Evolutionary conservation across 2,113 vertebrate genomes (phyloP).

Genomic region (Festucalex cinctus): DNA sequence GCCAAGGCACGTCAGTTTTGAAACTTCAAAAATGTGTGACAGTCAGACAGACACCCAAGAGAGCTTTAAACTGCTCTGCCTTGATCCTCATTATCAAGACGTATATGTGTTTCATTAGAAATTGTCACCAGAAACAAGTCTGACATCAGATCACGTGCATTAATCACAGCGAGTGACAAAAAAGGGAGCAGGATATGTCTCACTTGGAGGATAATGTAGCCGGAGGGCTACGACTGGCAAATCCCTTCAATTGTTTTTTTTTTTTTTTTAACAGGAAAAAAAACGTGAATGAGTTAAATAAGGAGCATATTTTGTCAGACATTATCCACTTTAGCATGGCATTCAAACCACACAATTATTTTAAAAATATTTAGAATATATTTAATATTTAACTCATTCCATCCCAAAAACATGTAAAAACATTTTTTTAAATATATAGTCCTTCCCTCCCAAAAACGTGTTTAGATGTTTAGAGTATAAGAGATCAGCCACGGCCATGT

Average conservation of each 20-base stretch:
- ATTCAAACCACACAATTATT: slow-evolving; percentile 14
- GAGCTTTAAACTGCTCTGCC: slow-evolving; percentile 48
- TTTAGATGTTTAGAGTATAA: too few relatives aligned
- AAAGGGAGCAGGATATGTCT: slow-evolving; percentile 11
- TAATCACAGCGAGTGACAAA: slow-evolving; percentile 46
- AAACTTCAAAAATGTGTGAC: slow-evolving; percentile 33
- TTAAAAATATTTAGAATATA: too few relatives aligned
- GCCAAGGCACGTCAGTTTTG: slow-evolving; percentile 22
- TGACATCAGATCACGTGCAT: slow-evolving; percentile 36
- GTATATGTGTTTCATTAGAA: slow-evolving; percentile 50
- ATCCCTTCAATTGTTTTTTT: background rate
- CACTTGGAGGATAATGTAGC: slow-evolving; percentile 20
- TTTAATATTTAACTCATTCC: too few relatives aligned
- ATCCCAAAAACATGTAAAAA: too few relatives aligned
- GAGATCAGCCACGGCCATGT: too few relatives aligned
- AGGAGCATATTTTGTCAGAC: slow-evolving; percentile 6
- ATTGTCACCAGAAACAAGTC: slow-evolving; percentile 41
- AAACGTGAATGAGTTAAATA: background rate
- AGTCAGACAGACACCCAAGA: slow-evolving; percentile 30
- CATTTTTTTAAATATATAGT: too few relatives aligned
- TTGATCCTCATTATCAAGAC: slow-evolving; percentile 42
- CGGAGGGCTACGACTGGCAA: slow-evolving; percentile 7
- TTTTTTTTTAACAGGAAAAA: background rate
- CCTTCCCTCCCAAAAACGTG: too few relatives aligned
- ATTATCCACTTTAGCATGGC: too few relatives aligned